A percentile compares a stretch with the other conserved stretches of the same genome.
phyloP scores from a whole-genome alignment of 2,113 vertebrate genomes.

The Dinomys branickii region DNA sequence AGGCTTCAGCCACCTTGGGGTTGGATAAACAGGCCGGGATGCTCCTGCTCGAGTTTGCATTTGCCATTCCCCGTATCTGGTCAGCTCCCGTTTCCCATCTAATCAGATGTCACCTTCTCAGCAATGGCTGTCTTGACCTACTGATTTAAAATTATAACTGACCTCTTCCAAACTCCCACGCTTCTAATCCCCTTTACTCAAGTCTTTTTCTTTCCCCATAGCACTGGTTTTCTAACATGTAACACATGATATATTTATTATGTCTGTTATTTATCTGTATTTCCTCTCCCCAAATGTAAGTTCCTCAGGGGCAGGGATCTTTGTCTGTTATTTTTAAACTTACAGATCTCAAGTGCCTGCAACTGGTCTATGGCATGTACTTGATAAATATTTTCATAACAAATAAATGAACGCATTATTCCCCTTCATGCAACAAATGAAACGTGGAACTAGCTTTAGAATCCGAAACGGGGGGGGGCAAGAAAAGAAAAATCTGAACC shows the following conservation, averaged over 20 bases:
- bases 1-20: background rate
- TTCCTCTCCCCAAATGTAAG: background rate
- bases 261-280: conserved; percentile 1
- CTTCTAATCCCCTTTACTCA: background rate
- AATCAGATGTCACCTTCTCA: conserved; percentile 1
- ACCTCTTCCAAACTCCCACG: background rate
- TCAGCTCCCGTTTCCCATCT: background rate
- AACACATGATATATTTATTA: background rate
- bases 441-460: background rate
- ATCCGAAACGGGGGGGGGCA: background rate
- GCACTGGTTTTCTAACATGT: background rate
- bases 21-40: background rate
- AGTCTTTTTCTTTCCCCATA: background rate
- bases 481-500: background rate
- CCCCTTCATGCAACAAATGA: background rate
- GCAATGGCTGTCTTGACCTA: background rate
- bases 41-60: background rate
- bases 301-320: background rate
- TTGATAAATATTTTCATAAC: background rate
- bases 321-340: background rate
- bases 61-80: background rate
- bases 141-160: background rate
- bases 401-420: background rate
- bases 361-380: background rate
- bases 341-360: background rate